A percentile compares a stretch with the other conserved stretches of the same genome.
Evolutionary conservation across 92 coral and sea anemone species (phyloP).

Genomic region (Epizoanthus scotinus): DNA sequence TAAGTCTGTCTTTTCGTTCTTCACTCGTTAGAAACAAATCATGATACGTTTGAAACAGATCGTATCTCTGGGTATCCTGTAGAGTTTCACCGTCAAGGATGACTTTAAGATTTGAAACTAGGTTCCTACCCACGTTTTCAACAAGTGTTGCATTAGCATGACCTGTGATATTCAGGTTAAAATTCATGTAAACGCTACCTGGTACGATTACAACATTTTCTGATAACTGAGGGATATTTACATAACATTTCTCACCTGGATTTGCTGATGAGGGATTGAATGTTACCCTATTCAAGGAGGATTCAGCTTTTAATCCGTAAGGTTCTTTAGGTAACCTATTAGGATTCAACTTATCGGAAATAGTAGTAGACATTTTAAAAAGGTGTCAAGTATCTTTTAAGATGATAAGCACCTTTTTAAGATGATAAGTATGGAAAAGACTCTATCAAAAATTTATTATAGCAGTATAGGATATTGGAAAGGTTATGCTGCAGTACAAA

Average conservation of each 20-base stretch:
- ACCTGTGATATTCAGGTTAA: constrained; percentile 24
- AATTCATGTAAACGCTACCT: constrained; percentile 9
- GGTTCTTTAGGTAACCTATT: no score
- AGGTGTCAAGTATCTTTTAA: no score
- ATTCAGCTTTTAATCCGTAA: not conserved
- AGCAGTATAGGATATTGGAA: no score
- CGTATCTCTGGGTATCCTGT: constrained; percentile 39
- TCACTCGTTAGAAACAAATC: constrained; percentile 36
- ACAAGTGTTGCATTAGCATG: constrained; percentile 29
- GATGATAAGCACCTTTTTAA: no score
- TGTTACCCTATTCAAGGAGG: constrained; percentile 38
- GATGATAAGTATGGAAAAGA: no score
- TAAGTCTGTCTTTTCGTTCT: constrained; percentile 22
- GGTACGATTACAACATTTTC: constrained; percentile 21
- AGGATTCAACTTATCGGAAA: no score
- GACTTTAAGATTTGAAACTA: no score
- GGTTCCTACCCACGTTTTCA: no score
- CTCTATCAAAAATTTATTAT: no score
- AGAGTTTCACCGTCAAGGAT: not conserved
- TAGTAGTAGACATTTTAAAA: no score
- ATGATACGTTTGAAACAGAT: constrained; percentile 43
- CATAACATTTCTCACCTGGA: constrained; percentile 49
- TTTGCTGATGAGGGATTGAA: not conserved
- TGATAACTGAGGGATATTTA: constrained; percentile 44
- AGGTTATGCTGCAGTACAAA: no score